A percentile compares a stretch with the other conserved stretches of the same genome.
phyloP scores from a whole-genome alignment of 2,113 vertebrate species.

The Protobothrops mucrosquamatus region DNA sequence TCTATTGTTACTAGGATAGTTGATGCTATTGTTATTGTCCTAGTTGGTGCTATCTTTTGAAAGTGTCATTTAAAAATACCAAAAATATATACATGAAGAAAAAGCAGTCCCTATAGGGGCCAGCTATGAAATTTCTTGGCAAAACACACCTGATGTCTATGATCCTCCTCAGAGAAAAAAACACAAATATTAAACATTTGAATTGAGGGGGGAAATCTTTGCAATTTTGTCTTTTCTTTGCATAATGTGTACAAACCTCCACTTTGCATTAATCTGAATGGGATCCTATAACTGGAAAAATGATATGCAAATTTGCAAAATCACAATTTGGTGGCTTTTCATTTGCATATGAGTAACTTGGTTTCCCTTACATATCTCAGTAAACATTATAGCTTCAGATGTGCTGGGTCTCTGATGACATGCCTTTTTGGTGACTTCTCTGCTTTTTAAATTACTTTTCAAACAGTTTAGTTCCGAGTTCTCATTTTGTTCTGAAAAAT shows the following conservation, averaged over 20 bases:
- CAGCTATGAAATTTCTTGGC: background rate
- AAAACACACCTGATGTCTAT: background rate
- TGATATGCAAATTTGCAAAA: background rate
- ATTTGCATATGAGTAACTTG: background rate
- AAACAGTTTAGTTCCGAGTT: background rate
- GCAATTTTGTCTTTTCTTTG: background rate
- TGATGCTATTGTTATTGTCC: background rate
- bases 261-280: background rate
- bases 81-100: background rate
- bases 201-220: background rate
- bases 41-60: background rate
- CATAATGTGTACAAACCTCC: background rate
- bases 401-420: background rate
- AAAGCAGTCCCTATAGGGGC: background rate
- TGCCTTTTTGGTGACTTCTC: background rate
- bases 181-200: background rate
- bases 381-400: background rate
- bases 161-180: background rate
- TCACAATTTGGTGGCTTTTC: background rate
- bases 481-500: background rate
- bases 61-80: background rate
- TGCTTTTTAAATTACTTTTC: background rate
- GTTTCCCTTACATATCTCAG: background rate
- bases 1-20: background rate
- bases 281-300: no score